These are phyloP conservation scores for Drosophila vallismaia DNA, from an alignment of 2,888 invertebrate genomes.

Conservation along the genomic window DNA sequence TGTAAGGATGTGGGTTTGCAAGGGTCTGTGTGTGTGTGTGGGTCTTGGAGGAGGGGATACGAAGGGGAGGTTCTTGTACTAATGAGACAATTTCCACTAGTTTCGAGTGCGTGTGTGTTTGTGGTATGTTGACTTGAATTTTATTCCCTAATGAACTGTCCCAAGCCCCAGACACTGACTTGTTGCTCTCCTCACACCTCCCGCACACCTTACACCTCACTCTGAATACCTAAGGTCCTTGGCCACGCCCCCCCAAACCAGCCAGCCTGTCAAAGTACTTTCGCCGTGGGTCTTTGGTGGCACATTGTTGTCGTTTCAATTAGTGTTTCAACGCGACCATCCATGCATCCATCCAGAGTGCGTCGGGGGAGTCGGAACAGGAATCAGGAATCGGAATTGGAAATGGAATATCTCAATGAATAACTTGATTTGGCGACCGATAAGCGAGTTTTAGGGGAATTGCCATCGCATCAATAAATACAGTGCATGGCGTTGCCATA, in stretches of 20 bases:
- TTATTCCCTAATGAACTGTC: slow-evolving; percentile 75
- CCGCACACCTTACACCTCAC: too few relatives aligned
- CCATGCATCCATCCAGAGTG: not conserved
- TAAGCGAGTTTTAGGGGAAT: not conserved
- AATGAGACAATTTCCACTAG: slow-evolving; percentile 76
- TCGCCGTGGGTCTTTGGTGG: slow-evolving; percentile 10
- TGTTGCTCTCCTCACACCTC: slow-evolving; percentile 55
- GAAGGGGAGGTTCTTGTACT: slow-evolving; percentile 44
- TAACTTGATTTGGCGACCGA: slow-evolving; percentile 26
- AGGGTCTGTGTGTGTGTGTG: slow-evolving; percentile 13
- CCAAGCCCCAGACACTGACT: slow-evolving; percentile 51
- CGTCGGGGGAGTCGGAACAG: not conserved
- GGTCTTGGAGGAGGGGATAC: not conserved
- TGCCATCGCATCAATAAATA: slow-evolving; percentile 8
- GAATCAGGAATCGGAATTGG: not conserved
- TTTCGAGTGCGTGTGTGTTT: slow-evolving; percentile 32
- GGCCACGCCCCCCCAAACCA: not conserved
- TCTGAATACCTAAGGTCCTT: not conserved
- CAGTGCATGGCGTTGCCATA: not conserved
- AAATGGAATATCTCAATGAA: not conserved
- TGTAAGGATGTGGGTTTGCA: slow-evolving; percentile 6
- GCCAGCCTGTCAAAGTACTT: too few relatives aligned
- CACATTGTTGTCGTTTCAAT: slow-evolving; percentile 66
- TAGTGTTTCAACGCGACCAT: slow-evolving; percentile 55
- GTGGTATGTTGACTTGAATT: slow-evolving; percentile 65